These are phyloP conservation scores for Tuberolachnus salignus DNA, from an alignment of 2,888 invertebrate species.

Conservation along the genomic window DNA sequence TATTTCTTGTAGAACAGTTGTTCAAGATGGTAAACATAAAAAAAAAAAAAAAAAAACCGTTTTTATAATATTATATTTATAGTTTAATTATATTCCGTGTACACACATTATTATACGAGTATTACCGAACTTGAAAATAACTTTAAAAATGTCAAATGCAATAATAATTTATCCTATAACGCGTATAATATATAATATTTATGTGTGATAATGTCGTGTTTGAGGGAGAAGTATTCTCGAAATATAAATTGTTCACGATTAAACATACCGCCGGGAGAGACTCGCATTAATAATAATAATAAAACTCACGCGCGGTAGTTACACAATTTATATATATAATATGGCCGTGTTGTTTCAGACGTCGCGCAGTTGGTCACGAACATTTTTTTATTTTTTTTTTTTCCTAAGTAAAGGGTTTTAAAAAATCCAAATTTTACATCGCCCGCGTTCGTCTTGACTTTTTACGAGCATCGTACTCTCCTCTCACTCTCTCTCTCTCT, in stretches of 20 bases:
- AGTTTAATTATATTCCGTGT: too few relatives aligned
- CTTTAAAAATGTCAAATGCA: neutral
- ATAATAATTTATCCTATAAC: too few relatives aligned
- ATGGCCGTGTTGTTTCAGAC: neutral
- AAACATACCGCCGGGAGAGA: neutral
- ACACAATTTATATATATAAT: neutral
- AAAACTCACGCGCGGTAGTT: neutral
- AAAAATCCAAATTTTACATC: slow-evolving; percentile 26
- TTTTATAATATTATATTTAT: neutral
- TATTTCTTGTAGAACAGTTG: too few relatives aligned
- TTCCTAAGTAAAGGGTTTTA: slow-evolving; percentile 16
- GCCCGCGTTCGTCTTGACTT: slow-evolving; percentile 39
- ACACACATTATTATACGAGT: too few relatives aligned
- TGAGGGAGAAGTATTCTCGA: neutral
- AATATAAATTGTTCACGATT: slow-evolving; percentile 16
- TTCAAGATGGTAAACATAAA: too few relatives aligned
- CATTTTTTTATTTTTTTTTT: neutral
- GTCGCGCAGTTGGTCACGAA: slow-evolving; percentile 1
- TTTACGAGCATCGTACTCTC: slow-evolving; percentile 49
- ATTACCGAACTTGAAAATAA: neutral
- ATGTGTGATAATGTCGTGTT: neutral
- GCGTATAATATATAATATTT: neutral
- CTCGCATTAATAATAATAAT: neutral
- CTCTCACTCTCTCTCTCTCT: too few relatives aligned
- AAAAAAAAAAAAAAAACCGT: neutral